Percentiles rank a stretch among this genome's conserved stretches.
These are phyloP conservation scores for Aepyceros melampus DNA, from an alignment of 2,113 vertebrate species.

Conservation along the genomic window DNA sequence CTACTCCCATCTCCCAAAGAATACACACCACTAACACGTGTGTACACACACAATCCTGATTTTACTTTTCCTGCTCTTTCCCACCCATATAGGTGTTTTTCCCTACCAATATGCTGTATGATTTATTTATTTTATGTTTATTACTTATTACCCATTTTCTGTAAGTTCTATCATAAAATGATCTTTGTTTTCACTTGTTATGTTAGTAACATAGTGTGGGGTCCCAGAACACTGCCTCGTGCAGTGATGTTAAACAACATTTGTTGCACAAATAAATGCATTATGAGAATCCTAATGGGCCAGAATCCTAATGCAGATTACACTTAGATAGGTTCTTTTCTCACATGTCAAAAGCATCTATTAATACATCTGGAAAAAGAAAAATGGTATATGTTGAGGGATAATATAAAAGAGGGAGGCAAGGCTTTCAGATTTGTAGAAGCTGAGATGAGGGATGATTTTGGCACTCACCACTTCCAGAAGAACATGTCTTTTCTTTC, in stretches of 20 bases:
- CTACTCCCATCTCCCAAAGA: rapidly evolving
- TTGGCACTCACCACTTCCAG: not conserved
- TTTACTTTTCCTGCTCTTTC: not conserved
- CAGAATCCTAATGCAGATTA: not conserved
- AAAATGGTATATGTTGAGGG: not conserved
- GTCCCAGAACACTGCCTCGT: not conserved
- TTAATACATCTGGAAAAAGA: not conserved
- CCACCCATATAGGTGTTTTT: not conserved
- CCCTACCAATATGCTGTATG: not conserved
- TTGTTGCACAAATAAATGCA: not conserved
- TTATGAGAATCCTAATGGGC: not conserved
- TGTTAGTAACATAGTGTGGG: rapidly evolving
- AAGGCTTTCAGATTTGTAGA: not conserved
- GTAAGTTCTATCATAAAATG: not conserved
- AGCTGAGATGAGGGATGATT: not conserved
- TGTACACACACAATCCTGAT: not conserved
- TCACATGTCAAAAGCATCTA: not conserved
- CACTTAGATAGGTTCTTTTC: not conserved
- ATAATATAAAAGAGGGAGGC: not conserved
- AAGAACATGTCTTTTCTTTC: not conserved
- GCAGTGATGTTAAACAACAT: not conserved
- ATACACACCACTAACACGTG: not conserved
- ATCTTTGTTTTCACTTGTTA: not conserved
- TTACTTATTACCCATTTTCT: not conserved
- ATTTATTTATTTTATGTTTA: not conserved